Percentiles rank a stretch among this genome's conserved stretches.
These are phyloP conservation scores for Aphelinus atriplicis DNA, from an alignment of 1,140 invertebrate genomes.

Conservation along the genomic window DNA sequence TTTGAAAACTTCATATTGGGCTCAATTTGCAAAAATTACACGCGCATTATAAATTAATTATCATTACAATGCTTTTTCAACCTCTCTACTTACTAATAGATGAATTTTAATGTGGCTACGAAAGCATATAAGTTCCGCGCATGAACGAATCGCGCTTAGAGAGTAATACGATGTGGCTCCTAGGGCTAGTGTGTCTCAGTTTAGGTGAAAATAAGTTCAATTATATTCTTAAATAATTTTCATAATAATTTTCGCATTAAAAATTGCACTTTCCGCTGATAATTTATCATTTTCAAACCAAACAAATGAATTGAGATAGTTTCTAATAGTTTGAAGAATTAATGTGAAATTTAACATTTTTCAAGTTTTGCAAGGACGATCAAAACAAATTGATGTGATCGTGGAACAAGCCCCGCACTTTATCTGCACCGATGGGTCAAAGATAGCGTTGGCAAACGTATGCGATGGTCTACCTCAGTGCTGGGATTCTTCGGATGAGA, in stretches of 20 bases:
- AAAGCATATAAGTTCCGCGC: constrained; percentile 1
- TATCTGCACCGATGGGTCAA: constrained; percentile 48
- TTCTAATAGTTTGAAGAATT: too few relatives aligned
- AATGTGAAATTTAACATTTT: neutral
- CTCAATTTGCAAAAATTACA: neutral
- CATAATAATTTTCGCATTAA: too few relatives aligned
- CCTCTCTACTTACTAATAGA: neutral
- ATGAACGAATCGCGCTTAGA: neutral
- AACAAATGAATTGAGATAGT: too few relatives aligned
- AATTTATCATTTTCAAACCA: too few relatives aligned
- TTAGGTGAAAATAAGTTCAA: neutral
- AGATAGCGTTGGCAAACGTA: constrained; percentile 69
- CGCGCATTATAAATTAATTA: neutral
- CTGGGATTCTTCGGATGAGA: constrained; percentile 80
- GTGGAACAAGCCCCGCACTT: constrained; percentile 34
- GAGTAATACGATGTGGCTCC: neutral
- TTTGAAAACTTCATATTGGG: too few relatives aligned
- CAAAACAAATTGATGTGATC: neutral
- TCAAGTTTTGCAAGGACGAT: neutral
- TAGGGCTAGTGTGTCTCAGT: neutral
- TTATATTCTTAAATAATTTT: too few relatives aligned
- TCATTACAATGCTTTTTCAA: constrained; percentile 3
- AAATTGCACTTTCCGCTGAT: too few relatives aligned
- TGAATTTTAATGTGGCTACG: neutral
- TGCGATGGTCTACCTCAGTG: constrained; percentile 83